Base-by-base conservation (phyloP, 2,888 invertebrate species). In the Deilephila elpenor region DNA sequence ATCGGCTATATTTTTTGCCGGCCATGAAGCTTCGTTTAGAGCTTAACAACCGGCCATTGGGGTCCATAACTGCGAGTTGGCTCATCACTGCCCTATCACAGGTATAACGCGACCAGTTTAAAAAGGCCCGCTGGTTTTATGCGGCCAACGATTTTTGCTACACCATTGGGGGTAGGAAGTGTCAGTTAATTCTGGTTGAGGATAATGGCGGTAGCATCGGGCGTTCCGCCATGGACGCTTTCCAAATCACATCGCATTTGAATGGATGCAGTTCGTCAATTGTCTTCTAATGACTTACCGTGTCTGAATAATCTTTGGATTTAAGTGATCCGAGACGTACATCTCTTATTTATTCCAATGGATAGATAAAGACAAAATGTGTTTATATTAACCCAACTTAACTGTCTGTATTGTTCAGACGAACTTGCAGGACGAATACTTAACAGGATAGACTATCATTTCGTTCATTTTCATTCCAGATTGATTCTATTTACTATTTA, bases 171-270 rank as follows among this genome's bases (percentile, higher is more conserved):
- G 77, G 74, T 75, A 74, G 75, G 75, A 74, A 74, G 87, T 84
- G 79, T 84, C 91, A 83, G 78, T 79, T 80, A 83, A 84, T 74
- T 77, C 79, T 88, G 90, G 91, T 77, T 73, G 59, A 74, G 37
- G 76, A 78, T 88, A 91, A 90, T 89, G 84, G 87, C 79, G 83
- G 84, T 83, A 80, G 81, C 82, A 83, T 84, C 80, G 83, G 84
- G 84, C 84, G 84, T 82, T 83, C 79, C 79, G 80, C 85, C 84
- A 87, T 91, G 91, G 91, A 91, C 85, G 86, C 85, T 88, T 89
- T 93, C 91, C 91, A 93, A 92, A 91, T 92, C 88, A 86, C 89
- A 88, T 89, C 87, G 84, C 86, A 91, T 93, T 91, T 92, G 91
- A 91, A 92, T 92, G 88, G 85, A 83, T 88, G 89, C 91, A 89